These are phyloP conservation scores for Rallus crepitans DNA, from an alignment of 2,797 vertebrate species.

Conservation along the genomic window DNA sequence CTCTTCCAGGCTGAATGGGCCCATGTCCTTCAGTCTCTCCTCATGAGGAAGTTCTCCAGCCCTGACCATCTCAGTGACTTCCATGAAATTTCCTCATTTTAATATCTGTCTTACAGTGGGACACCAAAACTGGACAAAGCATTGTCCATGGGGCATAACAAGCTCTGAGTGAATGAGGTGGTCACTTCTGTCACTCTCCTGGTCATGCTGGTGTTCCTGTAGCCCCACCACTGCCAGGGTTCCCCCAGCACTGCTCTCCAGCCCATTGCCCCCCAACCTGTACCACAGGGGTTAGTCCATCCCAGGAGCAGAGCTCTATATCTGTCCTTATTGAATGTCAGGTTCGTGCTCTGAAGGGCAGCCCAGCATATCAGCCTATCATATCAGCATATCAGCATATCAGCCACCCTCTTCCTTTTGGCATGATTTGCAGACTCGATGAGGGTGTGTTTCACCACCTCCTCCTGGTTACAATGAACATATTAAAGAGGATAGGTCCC, in stretches of 20 bases:
- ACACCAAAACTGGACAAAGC: neutral
- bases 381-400: too few species aligned
- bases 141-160: rapidly evolving
- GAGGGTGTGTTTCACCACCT: neutral
- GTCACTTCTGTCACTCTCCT: neutral
- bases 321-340: neutral
- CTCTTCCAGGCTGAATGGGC: neutral
- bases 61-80: neutral
- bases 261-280: neutral
- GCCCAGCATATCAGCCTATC: rapidly evolving
- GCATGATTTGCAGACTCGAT: neutral
- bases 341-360: neutral
- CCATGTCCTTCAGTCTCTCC: neutral
- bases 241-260: neutral
- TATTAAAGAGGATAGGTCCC: neutral
- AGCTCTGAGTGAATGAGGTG: neutral
- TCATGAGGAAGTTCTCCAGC: neutral
- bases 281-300: neutral
- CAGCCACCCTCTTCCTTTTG: neutral
- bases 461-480: neutral
- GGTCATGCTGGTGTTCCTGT: neutral
- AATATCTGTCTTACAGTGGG: neutral
- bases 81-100: neutral
- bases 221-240: neutral
- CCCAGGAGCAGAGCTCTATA: neutral